phyloP scores from a whole-genome alignment of 2,888 invertebrate genomes.

The Drosophila cracens region DNA sequence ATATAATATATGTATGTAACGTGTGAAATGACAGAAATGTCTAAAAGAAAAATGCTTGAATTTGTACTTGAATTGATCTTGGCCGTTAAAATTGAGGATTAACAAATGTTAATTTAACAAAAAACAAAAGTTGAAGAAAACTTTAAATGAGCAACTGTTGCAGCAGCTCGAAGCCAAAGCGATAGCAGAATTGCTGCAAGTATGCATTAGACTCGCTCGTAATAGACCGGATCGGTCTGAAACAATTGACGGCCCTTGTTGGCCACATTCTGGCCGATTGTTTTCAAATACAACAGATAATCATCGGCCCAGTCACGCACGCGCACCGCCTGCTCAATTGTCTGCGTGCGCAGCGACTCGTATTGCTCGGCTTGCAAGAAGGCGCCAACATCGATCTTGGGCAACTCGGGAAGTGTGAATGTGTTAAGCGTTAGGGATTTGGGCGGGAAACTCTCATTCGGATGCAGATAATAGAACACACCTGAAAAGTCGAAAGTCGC shows the following conservation, averaged over 20 bases:
- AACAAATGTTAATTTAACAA: slow-evolving; percentile 15
- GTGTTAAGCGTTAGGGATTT: slow-evolving; percentile 77
- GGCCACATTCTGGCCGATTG: slow-evolving; percentile 86
- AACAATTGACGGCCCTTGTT: slow-evolving; percentile 86
- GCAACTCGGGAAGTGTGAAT: slow-evolving; percentile 77
- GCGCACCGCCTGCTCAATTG: slow-evolving; percentile 86
- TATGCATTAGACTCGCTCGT: slow-evolving; percentile 74
- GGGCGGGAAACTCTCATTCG: slow-evolving; percentile 84
- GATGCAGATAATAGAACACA: slow-evolving; percentile 84
- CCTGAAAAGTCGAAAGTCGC: slow-evolving; percentile 74
- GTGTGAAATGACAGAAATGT: slow-evolving; percentile 14
- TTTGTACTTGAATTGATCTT: slow-evolving; percentile 72
- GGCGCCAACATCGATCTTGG: slow-evolving; percentile 78
- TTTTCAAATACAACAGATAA: slow-evolving; percentile 85
- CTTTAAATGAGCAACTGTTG: slow-evolving; percentile 57
- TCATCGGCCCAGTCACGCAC: slow-evolving; percentile 85
- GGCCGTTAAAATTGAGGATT: slow-evolving; percentile 13
- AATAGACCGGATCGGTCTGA: slow-evolving; percentile 71
- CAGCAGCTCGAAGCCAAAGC: slow-evolving; percentile 69
- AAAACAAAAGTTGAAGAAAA: neutral
- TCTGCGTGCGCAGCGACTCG: slow-evolving; percentile 85
- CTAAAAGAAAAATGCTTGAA: slow-evolving; percentile 54
- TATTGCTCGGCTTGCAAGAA: slow-evolving; percentile 78
- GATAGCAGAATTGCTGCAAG: slow-evolving; percentile 52
- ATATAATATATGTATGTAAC: slow-evolving; percentile 17